phyloP scores from a whole-genome alignment of 2,113 vertebrate species.

The Pogona vitticeps region DNA sequence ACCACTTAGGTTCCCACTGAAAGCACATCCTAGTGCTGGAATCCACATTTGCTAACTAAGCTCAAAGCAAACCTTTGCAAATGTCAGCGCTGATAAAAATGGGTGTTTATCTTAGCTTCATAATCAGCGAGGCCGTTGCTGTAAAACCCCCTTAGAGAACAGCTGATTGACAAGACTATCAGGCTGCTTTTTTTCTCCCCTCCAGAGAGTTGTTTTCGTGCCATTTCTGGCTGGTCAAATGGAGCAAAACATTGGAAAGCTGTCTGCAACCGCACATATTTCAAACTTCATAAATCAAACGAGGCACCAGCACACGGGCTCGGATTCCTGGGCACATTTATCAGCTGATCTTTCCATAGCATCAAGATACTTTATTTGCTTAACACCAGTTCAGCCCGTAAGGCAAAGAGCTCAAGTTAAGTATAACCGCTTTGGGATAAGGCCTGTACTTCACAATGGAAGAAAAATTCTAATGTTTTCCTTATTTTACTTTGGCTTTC shows the following conservation, averaged over 20 bases:
- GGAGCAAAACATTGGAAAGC: slow-evolving; percentile 37
- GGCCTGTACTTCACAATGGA: slow-evolving; percentile 27
- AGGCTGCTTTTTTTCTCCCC: slow-evolving; percentile 7
- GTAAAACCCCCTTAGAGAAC: neutral
- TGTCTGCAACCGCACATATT: slow-evolving; percentile 28
- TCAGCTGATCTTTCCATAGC: slow-evolving; percentile 38
- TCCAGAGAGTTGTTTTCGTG: slow-evolving; percentile 9
- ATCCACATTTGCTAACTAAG: neutral
- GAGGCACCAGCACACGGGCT: neutral
- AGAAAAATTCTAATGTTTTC: slow-evolving; percentile 33
- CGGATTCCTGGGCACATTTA: slow-evolving; percentile 28
- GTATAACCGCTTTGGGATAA: neutral
- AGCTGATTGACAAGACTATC: slow-evolving; percentile 4
- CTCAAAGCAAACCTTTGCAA: neutral
- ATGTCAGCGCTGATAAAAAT: neutral
- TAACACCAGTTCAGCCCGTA: slow-evolving; percentile 22
- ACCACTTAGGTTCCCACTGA: no score
- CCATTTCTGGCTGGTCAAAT: neutral
- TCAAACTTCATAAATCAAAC: slow-evolving; percentile 20
- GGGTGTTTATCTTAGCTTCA: neutral
- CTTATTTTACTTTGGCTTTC: slow-evolving; percentile 18
- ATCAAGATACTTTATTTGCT: slow-evolving; percentile 34
- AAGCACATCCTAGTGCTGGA: neutral
- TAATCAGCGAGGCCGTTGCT: neutral
- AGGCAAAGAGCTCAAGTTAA: slow-evolving; percentile 22